Base-by-base conservation (phyloP, 37 sponge, comb jelly and placozoan genomes). In the Oopsacas minuta region DNA sequence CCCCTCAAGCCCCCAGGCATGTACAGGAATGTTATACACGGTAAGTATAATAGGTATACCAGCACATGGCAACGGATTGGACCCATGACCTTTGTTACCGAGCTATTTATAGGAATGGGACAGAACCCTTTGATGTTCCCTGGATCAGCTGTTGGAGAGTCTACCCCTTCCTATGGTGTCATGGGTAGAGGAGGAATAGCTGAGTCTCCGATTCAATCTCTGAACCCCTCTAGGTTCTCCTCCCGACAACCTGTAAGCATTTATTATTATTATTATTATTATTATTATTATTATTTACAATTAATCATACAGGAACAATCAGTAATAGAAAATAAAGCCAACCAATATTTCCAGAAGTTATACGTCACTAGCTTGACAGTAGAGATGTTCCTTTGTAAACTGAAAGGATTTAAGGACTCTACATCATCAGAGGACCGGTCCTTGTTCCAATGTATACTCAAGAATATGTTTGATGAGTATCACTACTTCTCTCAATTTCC, bases 401-500 rank as follows among this genome's bases (percentile, higher is more conserved):
- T 98, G 53, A 92, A 90, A 82, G 86, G 88, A 86, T 93, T 95
- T 83, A 91, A 93, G 83, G 89, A 90, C 75, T 93, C 96, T 1
- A 36, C 89, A 34, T 22, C 49, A n/a, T 35, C 38, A 17, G 36
- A 39, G 84, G 51, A 39, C 85, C 52, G 37, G 53, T 39, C 52
- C 85, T n/a, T 98, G 38, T 98, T 92, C 86, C 84, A 87, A 34
- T 98, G 96, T 39, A 98, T 98, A 94, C 88, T 98, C 37, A 85
- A 90, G 81, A 93, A 92, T 46, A 92, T 98, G 85, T 95, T 98
- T 85, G 96, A 98, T 25, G 99, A 98, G 87, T 95, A 98, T 89
- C 91, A 93, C 86, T 98, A 92, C 89, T 98, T 98, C 83, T 92
- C 92, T 23, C 91, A 92, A 53, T 98, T 96, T 52, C 99, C 99